Percentiles rank a stretch among this genome's conserved stretches.
Conservation (phyloP, 53 echinoderm and acorn worm genomes). For the Actinopyga echinites region DNA sequence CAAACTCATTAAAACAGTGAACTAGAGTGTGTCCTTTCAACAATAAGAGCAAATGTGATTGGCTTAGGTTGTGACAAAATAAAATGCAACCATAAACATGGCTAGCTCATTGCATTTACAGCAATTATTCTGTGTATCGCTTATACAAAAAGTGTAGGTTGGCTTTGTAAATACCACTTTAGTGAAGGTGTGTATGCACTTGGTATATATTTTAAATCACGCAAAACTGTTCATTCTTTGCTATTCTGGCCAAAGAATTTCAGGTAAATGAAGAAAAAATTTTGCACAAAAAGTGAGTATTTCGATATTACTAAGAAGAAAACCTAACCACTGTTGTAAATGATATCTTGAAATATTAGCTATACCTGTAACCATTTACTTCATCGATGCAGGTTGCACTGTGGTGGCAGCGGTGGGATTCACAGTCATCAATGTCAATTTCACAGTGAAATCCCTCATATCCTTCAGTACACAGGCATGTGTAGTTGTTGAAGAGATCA, state of each 20-base stretch:
- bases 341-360: not conserved
- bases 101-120: too few relatives aligned
- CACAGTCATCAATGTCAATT: slow-evolving; percentile 70
- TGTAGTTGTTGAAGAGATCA: slow-evolving; percentile 68
- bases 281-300: too few relatives aligned
- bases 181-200: slow-evolving; percentile 12
- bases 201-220: slow-evolving; percentile 64
- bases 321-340: not conserved
- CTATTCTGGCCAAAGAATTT: not conserved
- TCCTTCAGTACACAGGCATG: slow-evolving; percentile 59
- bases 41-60: too few relatives aligned
- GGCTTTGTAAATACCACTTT: slow-evolving; percentile 53
- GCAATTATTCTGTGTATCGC: too few relatives aligned
- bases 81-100: too few relatives aligned
- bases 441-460: slow-evolving; percentile 70
- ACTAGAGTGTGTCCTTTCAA: too few relatives aligned
- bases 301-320: too few relatives aligned
- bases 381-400: slow-evolving; percentile 63
- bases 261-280: not conserved
- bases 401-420: slow-evolving; percentile 46
- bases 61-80: too few relatives aligned
- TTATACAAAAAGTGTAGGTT: too few relatives aligned
- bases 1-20: too few relatives aligned
- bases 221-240: slow-evolving; percentile 55
- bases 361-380: slow-evolving; percentile 58